Base-by-base conservation (phyloP, 2,888 invertebrate species). In the Tipula helvola region DNA sequence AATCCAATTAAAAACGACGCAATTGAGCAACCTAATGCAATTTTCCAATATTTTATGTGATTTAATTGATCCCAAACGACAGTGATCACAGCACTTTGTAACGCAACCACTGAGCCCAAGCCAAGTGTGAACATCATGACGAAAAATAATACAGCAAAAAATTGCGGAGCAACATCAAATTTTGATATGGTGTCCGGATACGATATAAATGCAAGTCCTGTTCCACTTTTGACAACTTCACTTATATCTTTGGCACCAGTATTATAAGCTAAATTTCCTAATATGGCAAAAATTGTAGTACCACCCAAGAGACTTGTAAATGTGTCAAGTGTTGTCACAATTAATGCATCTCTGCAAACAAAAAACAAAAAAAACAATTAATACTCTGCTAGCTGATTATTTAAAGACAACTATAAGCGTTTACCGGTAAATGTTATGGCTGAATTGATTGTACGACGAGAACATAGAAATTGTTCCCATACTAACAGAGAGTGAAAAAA, bases 151-250 rank as follows among this genome's bases (percentile, higher is more conserved):
- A 95, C 95, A 0, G 96, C 93, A 90, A 96, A 96, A 89, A 95
- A 94, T 93, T 96, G 96, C 0, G 96, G 96, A 8, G 95, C 93
- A 13, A 93, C 91, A 52, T 93, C 92, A 88, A 97, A 96, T 89
- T 96, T 95, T 0, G 96, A 93, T 87, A 97, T 94, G 0, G 96
- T 96, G 89, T 96, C 96, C 0, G 97, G 97, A 90, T 97, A 97
- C 0, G 96, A 96, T 87, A 97, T 93, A 89, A 97, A 97, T 1
- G 97, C 96, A 86, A 97, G 91, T 0, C 96, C 96, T 0, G 96
- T 94, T 8, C 96, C 96, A 41, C 95, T 95, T 3, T 95, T 94
- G 0, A 96, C 94, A 1, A 96, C 95, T 0, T 93, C 91, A 0
- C 91, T 89, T 2, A 96, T 94, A 10, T 94, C 93, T 5, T 93